phyloP scores from a whole-genome alignment of 2,888 invertebrate species.

The Tanytarsus gracilentus region DNA sequence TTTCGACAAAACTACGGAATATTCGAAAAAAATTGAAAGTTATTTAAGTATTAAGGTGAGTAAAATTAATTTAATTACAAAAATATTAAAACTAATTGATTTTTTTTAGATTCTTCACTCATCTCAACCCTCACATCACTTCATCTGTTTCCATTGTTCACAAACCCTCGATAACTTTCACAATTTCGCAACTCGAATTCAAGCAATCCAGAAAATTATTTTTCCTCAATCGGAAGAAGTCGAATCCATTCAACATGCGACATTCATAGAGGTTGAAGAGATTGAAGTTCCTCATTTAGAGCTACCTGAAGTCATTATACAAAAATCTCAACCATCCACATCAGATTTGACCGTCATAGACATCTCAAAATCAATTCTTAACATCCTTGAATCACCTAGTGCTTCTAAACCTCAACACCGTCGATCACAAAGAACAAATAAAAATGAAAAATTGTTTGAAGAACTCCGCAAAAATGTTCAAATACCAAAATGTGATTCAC shows the following conservation, averaged over 20 bases:
- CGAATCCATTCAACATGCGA: not conserved
- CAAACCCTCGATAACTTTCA: constrained; percentile 19
- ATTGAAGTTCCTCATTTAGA: not conserved
- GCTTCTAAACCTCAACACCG: no score
- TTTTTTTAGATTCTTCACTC: not conserved
- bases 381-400: no score
- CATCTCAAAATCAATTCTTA: no score
- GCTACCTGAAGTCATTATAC: not conserved
- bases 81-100: not conserved
- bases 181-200: constrained; percentile 9
- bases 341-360: no score
- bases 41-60: constrained; percentile 14
- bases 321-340: no score
- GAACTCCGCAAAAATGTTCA: not conserved
- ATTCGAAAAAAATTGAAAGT: constrained; percentile 10
- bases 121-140: not conserved
- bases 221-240: not conserved
- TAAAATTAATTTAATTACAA: not conserved
- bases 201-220: constrained; percentile 14
- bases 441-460: not conserved
- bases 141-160: constrained; percentile 18
- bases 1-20: not conserved
- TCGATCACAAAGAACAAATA: not conserved
- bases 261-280: no score
- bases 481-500: not conserved